phyloP scores from a whole-genome alignment of 2,113 vertebrate species.

The Alectura lathami region DNA sequence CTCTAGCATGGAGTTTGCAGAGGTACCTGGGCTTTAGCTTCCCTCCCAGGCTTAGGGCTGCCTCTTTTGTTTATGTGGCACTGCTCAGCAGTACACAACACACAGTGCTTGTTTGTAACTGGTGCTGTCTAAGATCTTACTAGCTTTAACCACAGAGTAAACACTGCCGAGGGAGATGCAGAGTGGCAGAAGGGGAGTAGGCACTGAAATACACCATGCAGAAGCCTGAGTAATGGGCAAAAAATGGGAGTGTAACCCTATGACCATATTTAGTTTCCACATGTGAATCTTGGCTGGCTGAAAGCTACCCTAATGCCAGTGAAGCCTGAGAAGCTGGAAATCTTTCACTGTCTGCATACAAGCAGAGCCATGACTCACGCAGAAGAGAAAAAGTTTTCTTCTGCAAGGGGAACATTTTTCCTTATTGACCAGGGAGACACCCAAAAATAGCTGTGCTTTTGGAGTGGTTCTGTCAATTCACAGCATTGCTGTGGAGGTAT shows the following conservation, averaged over 20 bases:
- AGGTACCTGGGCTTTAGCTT: neutral
- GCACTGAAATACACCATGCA: constrained; percentile 37
- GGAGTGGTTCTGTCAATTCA: neutral
- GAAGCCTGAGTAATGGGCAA: constrained; percentile 57
- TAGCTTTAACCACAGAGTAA: neutral
- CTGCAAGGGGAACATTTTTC: constrained; percentile 45
- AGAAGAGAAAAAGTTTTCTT: constrained; percentile 66
- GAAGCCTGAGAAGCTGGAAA: constrained; percentile 66
- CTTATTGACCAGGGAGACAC: constrained; percentile 43
- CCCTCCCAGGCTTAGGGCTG: neutral
- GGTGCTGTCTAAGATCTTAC: neutral
- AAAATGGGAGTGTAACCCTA: constrained; percentile 45
- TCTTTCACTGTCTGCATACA: constrained; percentile 64
- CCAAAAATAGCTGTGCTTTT: constrained; percentile 13
- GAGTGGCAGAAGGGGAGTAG: constrained; percentile 1
- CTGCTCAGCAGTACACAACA: neutral
- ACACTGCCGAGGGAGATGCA: constrained; percentile 1
- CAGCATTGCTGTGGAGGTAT: neutral
- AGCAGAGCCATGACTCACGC: constrained; percentile 71
- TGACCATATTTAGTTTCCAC: constrained; percentile 72
- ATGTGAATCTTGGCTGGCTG: constrained; percentile 68
- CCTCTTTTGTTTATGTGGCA: neutral
- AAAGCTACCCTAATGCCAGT: constrained; percentile 45
- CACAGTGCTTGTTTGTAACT: neutral
- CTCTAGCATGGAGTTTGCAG: neutral